Evolutionary conservation across 2,113 vertebrate species (phyloP), one percentile per base, ranked within the genome.

Genomic region (Holacanthus passer): DNA sequence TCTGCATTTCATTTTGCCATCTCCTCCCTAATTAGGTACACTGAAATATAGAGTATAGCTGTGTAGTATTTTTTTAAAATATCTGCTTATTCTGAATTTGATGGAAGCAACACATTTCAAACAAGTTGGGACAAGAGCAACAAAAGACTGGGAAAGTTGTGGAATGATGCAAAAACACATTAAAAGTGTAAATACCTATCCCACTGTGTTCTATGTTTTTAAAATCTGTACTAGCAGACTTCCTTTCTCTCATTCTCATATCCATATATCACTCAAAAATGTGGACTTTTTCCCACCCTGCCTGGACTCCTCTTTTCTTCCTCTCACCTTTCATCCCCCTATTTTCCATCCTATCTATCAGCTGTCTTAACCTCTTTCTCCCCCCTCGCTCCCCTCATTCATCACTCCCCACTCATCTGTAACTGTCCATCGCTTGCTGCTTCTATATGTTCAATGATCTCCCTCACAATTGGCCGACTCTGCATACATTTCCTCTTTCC

Each of bases 391-490:
- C 39, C 37, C 52, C 24, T 56, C 65, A 72, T 85, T 84, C 75
- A 83, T 86, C 87, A 73, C 60, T 64, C 48, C 16, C 35, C 27
- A n/a, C 37, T 69, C 43, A 17, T 62, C 32, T 71, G 82, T 65
- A 67, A 60, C 75, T 73, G 55, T 71, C 77, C 24, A 35, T 48
- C 68, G 35, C 75, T 48, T 16, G 31, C 68, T 56, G 32, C 39
- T 80, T 58, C 67, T 70, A 64, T 35, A 60, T 39, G 62, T 55
- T 68, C 50, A 82, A n/a, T 73, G 47, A 90, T 35, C 79, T 43
- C 68, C 58, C 58, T 71, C 74, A 59, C 78, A 79, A 81, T 71
- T 6, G 19, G n/a, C 45, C 77, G 19, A 35, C 74, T 84, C 52
- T 71, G 27, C 69, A 85, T 86, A 76, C 24, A 79, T 68, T 73